Evolutionary conservation across 2,888 invertebrate species (phyloP).

Genomic region (Stictocephala bisonia): DNA sequence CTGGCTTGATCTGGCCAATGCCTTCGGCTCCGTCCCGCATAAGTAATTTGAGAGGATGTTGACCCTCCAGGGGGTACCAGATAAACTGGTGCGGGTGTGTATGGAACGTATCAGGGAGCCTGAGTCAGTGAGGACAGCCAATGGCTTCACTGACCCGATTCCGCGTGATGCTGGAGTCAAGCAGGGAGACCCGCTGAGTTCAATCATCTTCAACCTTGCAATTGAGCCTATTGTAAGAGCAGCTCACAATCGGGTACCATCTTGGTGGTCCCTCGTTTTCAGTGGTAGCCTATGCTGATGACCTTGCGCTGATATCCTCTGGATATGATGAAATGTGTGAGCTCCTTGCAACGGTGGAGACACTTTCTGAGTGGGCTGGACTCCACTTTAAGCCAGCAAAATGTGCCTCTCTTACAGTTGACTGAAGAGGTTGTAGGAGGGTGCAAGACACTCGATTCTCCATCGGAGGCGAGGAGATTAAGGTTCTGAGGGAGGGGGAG

Average conservation of each 20-base stretch:
- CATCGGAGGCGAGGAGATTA: background rate
- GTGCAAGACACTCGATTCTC: background rate
- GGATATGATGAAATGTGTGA: background rate
- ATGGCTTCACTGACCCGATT: background rate
- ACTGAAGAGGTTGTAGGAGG: background rate
- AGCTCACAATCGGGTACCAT: too few relatives aligned
- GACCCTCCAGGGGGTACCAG: background rate
- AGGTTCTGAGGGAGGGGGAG: conserved; percentile 1
- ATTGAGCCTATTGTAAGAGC: too few relatives aligned
- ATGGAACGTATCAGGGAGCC: too few relatives aligned
- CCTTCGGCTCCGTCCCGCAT: too few relatives aligned
- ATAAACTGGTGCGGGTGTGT: background rate
- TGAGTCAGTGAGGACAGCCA: background rate
- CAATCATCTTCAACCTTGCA: conserved; percentile 18
- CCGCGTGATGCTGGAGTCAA: conserved; percentile 1
- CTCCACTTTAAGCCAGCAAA: conserved; percentile 4
- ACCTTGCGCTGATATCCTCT: background rate
- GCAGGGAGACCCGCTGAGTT: background rate
- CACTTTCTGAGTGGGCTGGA: background rate
- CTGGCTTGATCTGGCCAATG: too few relatives aligned
- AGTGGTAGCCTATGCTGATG: conserved; percentile 10
- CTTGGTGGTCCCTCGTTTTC: background rate
- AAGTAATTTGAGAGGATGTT: background rate
- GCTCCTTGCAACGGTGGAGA: background rate
- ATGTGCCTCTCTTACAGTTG: conserved; percentile 9